phyloP scores from a whole-genome alignment of 2,797 vertebrate genomes.

The Steatocranus sp. region DNA sequence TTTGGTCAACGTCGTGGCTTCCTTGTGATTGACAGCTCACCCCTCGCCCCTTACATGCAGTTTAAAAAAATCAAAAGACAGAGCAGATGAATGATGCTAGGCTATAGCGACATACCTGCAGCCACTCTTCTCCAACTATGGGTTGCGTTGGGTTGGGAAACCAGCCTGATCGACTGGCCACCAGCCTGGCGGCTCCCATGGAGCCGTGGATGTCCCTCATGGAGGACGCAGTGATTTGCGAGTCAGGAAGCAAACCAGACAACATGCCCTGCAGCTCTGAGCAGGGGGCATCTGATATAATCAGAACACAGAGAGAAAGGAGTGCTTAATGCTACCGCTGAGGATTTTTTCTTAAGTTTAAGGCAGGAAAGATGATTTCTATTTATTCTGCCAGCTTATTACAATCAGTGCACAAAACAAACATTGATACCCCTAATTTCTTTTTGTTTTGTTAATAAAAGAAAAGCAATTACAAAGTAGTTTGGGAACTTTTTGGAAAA shows the following conservation, averaged over 20 bases:
- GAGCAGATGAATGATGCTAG: neutral
- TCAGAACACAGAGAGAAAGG: neutral
- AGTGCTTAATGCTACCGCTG: neutral
- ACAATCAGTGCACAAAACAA: neutral
- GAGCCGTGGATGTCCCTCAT: constrained; percentile 92
- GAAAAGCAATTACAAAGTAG: neutral
- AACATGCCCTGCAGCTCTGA: constrained; percentile 95
- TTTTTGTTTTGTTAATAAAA: neutral
- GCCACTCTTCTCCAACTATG: constrained; percentile 91
- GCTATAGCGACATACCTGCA: constrained; percentile 70
- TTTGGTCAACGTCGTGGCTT: fast-evolving
- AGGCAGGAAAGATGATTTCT: neutral
- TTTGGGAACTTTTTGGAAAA: neutral
- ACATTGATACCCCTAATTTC: neutral
- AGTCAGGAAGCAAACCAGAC: constrained; percentile 89
- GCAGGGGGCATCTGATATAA: constrained; percentile 86
- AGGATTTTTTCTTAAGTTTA: neutral
- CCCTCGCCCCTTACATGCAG: neutral
- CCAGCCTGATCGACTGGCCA: constrained; percentile 95
- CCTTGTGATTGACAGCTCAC: neutral
- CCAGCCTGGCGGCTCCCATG: constrained; percentile 87
- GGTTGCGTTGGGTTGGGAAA: constrained; percentile 87
- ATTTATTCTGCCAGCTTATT: neutral
- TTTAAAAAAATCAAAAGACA: neutral
- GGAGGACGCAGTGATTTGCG: constrained; percentile 93